These are phyloP conservation scores for Nematopogon swammerdamellus DNA, from an alignment of 2,888 invertebrate genomes.

Conservation along the genomic window DNA sequence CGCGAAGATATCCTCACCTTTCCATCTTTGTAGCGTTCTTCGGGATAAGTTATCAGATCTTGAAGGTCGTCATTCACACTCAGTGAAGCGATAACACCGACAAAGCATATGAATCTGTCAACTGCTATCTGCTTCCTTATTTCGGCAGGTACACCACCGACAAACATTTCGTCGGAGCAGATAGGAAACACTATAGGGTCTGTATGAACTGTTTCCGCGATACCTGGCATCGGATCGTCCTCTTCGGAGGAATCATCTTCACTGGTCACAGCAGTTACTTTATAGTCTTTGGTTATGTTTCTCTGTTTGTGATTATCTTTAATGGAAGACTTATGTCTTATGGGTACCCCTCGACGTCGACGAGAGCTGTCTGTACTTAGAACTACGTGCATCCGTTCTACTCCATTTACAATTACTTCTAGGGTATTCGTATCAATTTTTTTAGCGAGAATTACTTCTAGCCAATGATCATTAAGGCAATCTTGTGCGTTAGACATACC, in stretches of 20 bases:
- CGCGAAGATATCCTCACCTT: constrained; percentile 34
- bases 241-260: constrained; percentile 8
- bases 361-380: constrained; percentile 9
- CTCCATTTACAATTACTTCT: constrained; percentile 34
- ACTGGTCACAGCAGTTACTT: not conserved
- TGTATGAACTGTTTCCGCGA: not conserved
- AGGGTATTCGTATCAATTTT: constrained; percentile 29
- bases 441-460: constrained; percentile 31
- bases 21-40: constrained; percentile 27
- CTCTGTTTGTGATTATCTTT: constrained; percentile 14
- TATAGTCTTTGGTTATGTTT: not conserved
- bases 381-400: constrained; percentile 33
- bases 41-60: constrained; percentile 27
- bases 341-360: not conserved
- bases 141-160: constrained; percentile 30
- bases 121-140: constrained; percentile 18
- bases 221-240: not conserved
- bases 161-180: constrained; percentile 33
- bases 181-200: constrained; percentile 12
- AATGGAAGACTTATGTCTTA: constrained; percentile 3
- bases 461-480: constrained; percentile 32
- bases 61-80: constrained; percentile 24
- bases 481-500: constrained; percentile 34
- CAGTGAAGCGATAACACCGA: constrained; percentile 30
- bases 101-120: constrained; percentile 22